Base-by-base conservation (phyloP, 1,140 invertebrate genomes). In the Eriosoma lanigerum region DNA sequence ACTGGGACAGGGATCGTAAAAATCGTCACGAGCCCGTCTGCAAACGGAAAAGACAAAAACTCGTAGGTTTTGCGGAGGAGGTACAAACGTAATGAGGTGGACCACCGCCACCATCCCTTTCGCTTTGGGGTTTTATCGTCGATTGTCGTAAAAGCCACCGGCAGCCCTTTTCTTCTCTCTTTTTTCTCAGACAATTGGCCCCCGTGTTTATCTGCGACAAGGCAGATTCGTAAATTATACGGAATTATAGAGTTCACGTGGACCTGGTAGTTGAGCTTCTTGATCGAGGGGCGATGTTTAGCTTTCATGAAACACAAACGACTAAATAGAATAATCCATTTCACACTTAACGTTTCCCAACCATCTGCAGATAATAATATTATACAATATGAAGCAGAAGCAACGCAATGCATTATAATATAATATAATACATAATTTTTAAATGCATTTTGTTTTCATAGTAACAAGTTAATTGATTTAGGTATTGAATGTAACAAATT, bases 161-260 rank as follows among this genome's bases (percentile, higher is more conserved):
- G 73, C 52, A 76, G 73, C 73, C 73, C 73, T 76, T 76, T 76
- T 76, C 26, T 60, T 60, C 6, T 46, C 26, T 75, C n/a, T 75
- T 56, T 56, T 32, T 46, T 19, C 52, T 54, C 73, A 24, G 54
- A 50, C 54, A 76, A 76, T 76, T 76, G 73, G 73, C 54, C 21
- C 24, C 54, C 21, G 73, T 60, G 73, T 76, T 76, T 76, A 76
- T 76, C 54, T 76, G 73, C 38, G 6, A 60, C 73, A 60, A 4
- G 73, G 54, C 73, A 58, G 54, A 76, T 46, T 21, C 73, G 54
- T 76, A 76, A 76, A 60, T 60, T 76, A 60, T 76, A 38, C 54
- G 73, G 32, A 58, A 76, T 76, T 76, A 76, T 60, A n/a, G 73
- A 76, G 73, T 76, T 76, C 73, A 76, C 73, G 73, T 76, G 73